Conservation (phyloP, 2,888 invertebrate genomes). For the Papilio demoleus region DNA sequence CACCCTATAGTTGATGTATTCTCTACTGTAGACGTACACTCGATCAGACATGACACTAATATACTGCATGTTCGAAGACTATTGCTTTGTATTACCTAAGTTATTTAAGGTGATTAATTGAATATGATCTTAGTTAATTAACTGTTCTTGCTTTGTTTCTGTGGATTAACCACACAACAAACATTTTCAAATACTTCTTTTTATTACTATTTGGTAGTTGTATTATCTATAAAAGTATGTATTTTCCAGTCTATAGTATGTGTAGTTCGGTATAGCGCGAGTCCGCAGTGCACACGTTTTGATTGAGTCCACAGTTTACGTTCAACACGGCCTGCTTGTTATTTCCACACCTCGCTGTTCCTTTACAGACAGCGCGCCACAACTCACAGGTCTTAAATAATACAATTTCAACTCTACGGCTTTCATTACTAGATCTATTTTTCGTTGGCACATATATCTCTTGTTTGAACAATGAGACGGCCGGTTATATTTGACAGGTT, state of each 20-base stretch:
- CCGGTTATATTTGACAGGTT: conserved; percentile 59
- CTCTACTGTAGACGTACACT: background rate
- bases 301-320: conserved; percentile 67
- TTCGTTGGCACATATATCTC: conserved; percentile 24
- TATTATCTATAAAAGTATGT: background rate
- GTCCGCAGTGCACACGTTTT: conserved; percentile 48
- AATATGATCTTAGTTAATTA: too few relatives aligned
- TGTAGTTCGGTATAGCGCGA: conserved; percentile 42
- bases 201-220: background rate
- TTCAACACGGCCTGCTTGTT: conserved; percentile 61
- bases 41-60: background rate
- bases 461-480: conserved; percentile 53
- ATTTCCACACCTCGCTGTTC: conserved; percentile 62
- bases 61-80: background rate
- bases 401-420: conserved; percentile 42
- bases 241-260: conserved; percentile 16
- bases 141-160: too few relatives aligned
- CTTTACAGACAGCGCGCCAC: conserved; percentile 42
- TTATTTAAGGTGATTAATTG: too few relatives aligned
- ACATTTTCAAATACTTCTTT: too few relatives aligned
- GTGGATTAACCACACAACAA: too few relatives aligned
- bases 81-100: background rate
- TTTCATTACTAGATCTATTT: rapidly evolving
- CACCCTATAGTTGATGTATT: conserved; percentile 24
- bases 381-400: conserved; percentile 13